Evolutionary conservation across 1,140 invertebrate genomes (phyloP).

Genomic region (Diorhabda sublineata): DNA sequence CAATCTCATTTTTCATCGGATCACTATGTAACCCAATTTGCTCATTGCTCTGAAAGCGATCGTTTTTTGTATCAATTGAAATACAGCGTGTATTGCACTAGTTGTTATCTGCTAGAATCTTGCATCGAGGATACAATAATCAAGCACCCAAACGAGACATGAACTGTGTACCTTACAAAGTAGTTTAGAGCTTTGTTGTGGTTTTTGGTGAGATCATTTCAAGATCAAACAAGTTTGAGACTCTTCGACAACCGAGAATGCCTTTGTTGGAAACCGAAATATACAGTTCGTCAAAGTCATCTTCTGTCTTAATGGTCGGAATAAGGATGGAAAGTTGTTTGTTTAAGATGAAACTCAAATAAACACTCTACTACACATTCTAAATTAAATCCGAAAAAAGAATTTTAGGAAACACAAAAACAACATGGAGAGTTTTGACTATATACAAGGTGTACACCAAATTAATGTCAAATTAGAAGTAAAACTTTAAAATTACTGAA

Average conservation of each 20-base stretch:
- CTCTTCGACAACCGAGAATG: conserved; percentile 1
- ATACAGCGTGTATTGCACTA: too few relatives aligned
- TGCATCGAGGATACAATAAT: background rate
- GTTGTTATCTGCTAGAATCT: too few relatives aligned
- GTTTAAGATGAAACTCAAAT: background rate
- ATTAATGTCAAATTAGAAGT: too few relatives aligned
- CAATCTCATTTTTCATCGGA: too few relatives aligned
- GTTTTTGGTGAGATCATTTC: conserved; percentile 1
- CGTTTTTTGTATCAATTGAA: too few relatives aligned
- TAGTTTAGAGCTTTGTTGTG: conserved; percentile 2
- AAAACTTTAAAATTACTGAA: too few relatives aligned
- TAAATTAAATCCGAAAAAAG: too few relatives aligned
- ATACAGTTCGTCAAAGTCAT: conserved; percentile 2
- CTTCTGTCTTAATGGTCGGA: background rate
- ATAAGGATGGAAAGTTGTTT: background rate
- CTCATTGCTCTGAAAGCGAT: too few relatives aligned
- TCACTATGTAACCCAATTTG: too few relatives aligned
- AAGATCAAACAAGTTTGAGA: conserved; percentile 1
- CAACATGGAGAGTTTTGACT: too few relatives aligned
- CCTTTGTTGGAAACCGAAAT: conserved; percentile 2
- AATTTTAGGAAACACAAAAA: conserved; percentile 7
- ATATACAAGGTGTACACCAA: too few relatives aligned
- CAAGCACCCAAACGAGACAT: background rate
- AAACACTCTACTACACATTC: background rate
- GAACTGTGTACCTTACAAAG: conserved; percentile 1